Evolutionary conservation across 2,888 invertebrate genomes (phyloP), one percentile per base, ranked within the genome.

Genomic region (Oscheius sp.): DNA sequence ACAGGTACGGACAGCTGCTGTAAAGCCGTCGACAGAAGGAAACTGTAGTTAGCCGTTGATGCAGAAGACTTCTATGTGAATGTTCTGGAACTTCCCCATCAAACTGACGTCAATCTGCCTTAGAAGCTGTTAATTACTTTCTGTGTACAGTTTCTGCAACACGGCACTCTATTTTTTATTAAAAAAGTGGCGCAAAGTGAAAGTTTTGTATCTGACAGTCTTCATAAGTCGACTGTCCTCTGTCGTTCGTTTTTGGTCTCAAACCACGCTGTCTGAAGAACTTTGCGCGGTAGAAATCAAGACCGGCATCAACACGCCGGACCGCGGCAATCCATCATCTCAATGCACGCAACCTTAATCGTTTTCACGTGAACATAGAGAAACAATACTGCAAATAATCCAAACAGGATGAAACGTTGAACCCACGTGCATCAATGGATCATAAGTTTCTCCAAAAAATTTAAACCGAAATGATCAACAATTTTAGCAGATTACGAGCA

Each of bases 341-440:
- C 35, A 69, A 41, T 35, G 52, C 69, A 69, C 52, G 66, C 61
- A 71, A 23, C 71, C 59, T 21, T 71, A 71, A 71, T 71, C 56
- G 59, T 61, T 71, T 71, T 71, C 71, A 71, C 71, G 71, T 71
- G 71, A 71, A 71, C 52, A 16, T 21, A 27, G 25, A 49, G 61
- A 61, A 61, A 43, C 21, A 43, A n/a, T 41, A 16, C 25, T 61
- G n/a, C 25, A 58, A 18, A 16, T 49, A 18, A 49, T 49, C 49
- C n/a, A n/a, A 49, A n/a, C 49, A 49, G n/a, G 16, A 18, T 49
- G 49, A 49, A n/a, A 49, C 18, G 16, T 49, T 16, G 49, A 5
- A 49, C n/a, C 18, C 16, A 49, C 18, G 49, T 49, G 29, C 29
- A 35, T 35, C 35, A 35, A 6, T 35, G 35, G 9, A 35, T 35